Evolutionary conservation across 2,797 vertebrate genomes (phyloP), one percentile per base, ranked within the genome.

Genomic region (Sarcophilus harrisii): DNA sequence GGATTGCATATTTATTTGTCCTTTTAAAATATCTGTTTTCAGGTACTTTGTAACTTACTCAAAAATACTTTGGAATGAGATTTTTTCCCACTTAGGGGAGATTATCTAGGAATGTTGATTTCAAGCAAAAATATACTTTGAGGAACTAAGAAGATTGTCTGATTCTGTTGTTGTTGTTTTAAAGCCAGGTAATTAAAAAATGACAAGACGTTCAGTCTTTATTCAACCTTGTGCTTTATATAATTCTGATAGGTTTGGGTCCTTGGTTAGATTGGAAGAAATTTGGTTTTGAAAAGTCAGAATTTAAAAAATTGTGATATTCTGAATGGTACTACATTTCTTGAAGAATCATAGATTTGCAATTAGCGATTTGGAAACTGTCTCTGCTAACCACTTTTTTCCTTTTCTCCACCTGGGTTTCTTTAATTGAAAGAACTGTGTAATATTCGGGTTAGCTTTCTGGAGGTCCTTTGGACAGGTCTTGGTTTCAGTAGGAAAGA

Each of bases 71-170:
- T 93, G 62, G 58, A 13, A 24, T 93, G 58, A 73, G 58, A 81
- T 92, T 91, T 95, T 12, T 94, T 52, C 57, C 58, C 57, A 30
- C 91, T 91, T 16, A 60, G 30, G 54, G 87, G 81, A 94, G 96
- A 94, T 93, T 58, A 45, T 91, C 45, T 94, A 57, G n/a, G 13
- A 90, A 58, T 12, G 14, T 27, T 90, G 45, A 1, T 95, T 97
- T 94, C 95, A 95, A 95, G 96, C 93, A 95, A 96, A 89, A 55
- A 38, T 95, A 59, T 94, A 95, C 30, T 96, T 95, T 55, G 11
- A 90, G 95, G 90, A 89, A 66, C 3, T 13, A 89, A 18, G 38
- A 58, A 94, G 66, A 66, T 10, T 66, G 62, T 93, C 32, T 91
- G 55, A 94, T 93, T 92, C 14, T 5, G 54, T 55, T 55, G 54